Percentiles rank a stretch among this genome's conserved stretches.
phyloP scores from a whole-genome alignment of 2,888 invertebrate species.

The Germaria angustata region DNA sequence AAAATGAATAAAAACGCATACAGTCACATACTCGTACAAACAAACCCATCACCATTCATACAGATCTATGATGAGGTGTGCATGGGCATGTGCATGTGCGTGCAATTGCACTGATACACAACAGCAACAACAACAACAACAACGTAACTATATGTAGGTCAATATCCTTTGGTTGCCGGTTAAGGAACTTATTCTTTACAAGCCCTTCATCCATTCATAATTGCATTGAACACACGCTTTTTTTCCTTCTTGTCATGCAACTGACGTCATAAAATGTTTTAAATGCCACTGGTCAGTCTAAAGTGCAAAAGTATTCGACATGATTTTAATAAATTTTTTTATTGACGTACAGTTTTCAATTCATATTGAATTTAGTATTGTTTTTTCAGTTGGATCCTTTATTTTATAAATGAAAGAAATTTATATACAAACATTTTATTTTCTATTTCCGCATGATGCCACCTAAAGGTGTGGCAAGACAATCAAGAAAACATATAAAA shows the following conservation, averaged over 20 bases:
- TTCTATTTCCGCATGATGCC: no score
- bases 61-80: slow-evolving; percentile 8
- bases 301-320: neutral
- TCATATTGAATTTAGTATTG: no score
- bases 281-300: neutral
- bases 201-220: slow-evolving; percentile 12
- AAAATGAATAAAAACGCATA: slow-evolving; percentile 34
- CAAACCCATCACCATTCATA: slow-evolving; percentile 12
- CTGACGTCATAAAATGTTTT: slow-evolving; percentile 41
- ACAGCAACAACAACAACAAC: no score
- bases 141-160: slow-evolving; percentile 72
- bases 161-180: slow-evolving; percentile 73
- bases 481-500: no score
- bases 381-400: no score
- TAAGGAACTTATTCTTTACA: slow-evolving; percentile 31
- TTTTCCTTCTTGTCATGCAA: neutral
- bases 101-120: slow-evolving; percentile 6
- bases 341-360: no score
- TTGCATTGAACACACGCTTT: slow-evolving; percentile 9
- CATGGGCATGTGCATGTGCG: neutral
- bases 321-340: neutral
- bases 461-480: no score
- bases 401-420: no score
- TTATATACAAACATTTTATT: no score
- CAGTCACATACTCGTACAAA: neutral